These are phyloP conservation scores for Lepus oiostolus DNA, from an alignment of 2,797 vertebrate species.

Conservation along the genomic window DNA sequence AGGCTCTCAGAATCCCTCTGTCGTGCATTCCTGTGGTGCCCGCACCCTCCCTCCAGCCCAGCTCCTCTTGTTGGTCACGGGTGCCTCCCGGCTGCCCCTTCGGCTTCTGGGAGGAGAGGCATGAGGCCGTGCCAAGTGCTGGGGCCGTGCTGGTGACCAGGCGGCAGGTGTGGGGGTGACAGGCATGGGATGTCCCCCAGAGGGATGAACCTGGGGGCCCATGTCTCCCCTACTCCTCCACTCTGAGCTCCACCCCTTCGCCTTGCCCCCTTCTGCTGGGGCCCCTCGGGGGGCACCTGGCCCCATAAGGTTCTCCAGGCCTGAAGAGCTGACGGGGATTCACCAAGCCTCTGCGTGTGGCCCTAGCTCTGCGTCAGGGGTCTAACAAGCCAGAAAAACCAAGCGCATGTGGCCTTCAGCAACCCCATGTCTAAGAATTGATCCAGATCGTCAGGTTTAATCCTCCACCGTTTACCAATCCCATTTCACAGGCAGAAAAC, in stretches of 20 bases:
- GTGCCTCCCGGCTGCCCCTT: background rate
- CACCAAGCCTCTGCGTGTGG: background rate
- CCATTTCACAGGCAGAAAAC: conserved; percentile 1
- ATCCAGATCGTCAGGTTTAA: background rate
- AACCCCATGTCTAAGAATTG: background rate
- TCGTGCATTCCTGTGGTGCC: too few relatives aligned
- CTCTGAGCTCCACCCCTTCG: background rate
- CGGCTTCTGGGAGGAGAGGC: background rate
- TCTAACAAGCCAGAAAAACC: background rate
- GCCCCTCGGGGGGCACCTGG: background rate
- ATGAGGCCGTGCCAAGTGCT: background rate
- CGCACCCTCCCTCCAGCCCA: too few relatives aligned
- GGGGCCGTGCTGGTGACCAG: background rate
- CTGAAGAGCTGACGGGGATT: background rate
- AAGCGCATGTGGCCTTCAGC: background rate
- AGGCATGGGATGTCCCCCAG: background rate
- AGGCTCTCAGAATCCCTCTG: background rate
- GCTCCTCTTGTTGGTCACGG: background rate
- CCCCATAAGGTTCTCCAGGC: background rate
- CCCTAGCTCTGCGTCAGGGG: background rate
- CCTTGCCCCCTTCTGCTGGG: background rate
- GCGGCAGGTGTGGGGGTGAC: background rate
- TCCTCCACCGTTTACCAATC: background rate
- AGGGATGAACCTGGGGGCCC: background rate
- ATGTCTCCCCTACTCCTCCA: background rate